These are phyloP conservation scores for Lamprologus lemairii DNA, from an alignment of 2,113 vertebrate species.

Conservation along the genomic window DNA sequence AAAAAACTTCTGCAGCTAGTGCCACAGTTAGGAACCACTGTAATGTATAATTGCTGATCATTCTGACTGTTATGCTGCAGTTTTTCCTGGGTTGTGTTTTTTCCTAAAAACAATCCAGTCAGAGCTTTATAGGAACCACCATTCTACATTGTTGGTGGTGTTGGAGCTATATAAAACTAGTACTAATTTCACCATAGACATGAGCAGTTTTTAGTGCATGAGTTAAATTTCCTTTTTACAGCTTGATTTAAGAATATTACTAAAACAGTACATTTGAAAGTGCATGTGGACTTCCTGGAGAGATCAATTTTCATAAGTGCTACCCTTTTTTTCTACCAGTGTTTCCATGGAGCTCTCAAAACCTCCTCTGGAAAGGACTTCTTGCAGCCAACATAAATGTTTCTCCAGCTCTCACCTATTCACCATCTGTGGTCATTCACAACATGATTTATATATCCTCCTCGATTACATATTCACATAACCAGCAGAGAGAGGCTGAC, in stretches of 20 bases:
- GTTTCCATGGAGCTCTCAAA: constrained; percentile 35
- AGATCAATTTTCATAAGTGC: constrained; percentile 3
- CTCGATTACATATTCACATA: not conserved
- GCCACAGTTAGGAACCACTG: not conserved
- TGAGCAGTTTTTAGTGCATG: not conserved
- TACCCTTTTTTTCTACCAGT: not conserved
- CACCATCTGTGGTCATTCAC: constrained; percentile 7
- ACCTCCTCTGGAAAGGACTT: constrained; percentile 7
- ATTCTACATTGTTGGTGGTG: not conserved
- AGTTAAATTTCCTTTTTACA: not conserved
- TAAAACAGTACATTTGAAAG: not conserved
- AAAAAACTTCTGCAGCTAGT: not conserved
- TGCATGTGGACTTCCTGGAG: not conserved
- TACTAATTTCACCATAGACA: not conserved
- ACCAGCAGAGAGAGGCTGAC: not conserved
- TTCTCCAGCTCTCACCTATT: constrained; percentile 30
- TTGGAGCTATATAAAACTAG: not conserved
- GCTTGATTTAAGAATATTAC: not conserved
- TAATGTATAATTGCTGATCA: not conserved
- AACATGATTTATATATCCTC: constrained; percentile 10
- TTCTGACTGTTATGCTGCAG: not conserved
- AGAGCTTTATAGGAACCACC: not conserved
- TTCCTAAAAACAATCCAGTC: not conserved
- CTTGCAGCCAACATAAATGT: constrained; percentile 50
- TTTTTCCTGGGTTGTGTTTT: not conserved